Evolutionary conservation across 2,888 invertebrate genomes (phyloP).

Genomic region (Deilephila porcellus): DNA sequence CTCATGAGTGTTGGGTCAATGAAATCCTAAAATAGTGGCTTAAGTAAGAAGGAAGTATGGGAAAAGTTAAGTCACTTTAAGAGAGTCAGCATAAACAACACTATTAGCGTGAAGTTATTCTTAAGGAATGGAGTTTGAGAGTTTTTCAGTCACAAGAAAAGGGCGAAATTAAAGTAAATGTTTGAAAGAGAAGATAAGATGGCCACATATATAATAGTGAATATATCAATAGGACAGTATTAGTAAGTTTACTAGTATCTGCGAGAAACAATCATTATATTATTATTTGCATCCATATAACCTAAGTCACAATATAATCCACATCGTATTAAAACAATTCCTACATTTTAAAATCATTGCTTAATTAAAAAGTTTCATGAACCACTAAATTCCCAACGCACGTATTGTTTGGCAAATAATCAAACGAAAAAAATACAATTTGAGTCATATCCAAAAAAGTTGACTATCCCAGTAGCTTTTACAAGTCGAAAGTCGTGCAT

Average conservation of each 20-base stretch:
- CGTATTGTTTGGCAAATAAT: conserved; percentile 5
- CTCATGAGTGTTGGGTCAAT: neutral
- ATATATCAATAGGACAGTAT: too few species aligned
- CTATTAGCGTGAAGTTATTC: too few species aligned
- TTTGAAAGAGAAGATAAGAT: too few species aligned
- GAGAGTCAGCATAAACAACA: too few species aligned
- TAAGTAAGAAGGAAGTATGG: neutral
- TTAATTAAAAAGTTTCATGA: neutral
- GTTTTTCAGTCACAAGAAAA: too few species aligned
- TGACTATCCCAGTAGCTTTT: conserved; percentile 47
- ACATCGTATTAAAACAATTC: neutral
- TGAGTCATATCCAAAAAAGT: conserved; percentile 48
- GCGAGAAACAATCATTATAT: neutral
- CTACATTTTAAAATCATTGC: neutral
- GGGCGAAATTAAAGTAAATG: too few species aligned
- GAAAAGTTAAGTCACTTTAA: neutral
- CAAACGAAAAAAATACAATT: conserved; percentile 40
- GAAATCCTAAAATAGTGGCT: neutral
- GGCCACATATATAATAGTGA: too few species aligned
- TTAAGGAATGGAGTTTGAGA: too few species aligned
- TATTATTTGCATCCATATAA: too few species aligned
- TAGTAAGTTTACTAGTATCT: too few species aligned
- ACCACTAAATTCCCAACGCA: neutral
- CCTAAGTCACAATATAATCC: too few species aligned
- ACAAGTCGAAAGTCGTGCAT: conserved; percentile 45